These are phyloP conservation scores for Eira barbara DNA, from an alignment of 2,113 vertebrate species.

Conservation along the genomic window DNA sequence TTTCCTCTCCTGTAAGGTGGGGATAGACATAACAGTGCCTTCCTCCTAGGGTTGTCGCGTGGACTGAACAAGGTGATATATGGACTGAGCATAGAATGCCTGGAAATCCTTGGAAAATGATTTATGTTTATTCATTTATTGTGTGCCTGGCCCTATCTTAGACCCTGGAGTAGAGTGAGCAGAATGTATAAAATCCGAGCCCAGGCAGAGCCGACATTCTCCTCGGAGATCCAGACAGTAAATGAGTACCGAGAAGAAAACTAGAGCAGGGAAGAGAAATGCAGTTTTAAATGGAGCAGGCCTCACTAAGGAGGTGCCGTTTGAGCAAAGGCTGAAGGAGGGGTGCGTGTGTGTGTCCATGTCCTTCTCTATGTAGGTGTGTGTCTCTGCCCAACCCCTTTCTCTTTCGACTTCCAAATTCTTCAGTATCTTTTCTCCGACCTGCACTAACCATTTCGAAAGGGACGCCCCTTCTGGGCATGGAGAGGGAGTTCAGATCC, in stretches of 20 bases:
- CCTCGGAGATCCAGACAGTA: background rate
- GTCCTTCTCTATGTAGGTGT: background rate
- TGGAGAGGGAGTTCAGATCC: background rate
- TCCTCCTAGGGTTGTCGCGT: background rate
- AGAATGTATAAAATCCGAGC: background rate
- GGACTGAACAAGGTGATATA: no score
- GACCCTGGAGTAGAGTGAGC: background rate
- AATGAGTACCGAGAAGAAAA: background rate
- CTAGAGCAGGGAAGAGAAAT: background rate
- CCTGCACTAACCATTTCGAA: conserved; percentile 44
- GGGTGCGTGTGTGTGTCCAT: background rate
- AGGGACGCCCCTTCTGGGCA: background rate
- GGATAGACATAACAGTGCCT: background rate
- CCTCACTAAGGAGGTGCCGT: background rate
- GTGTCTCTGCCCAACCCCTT: background rate
- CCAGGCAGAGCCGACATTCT: background rate
- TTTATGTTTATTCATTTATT: background rate
- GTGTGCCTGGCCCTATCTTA: background rate
- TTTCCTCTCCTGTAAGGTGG: background rate
- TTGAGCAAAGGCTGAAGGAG: background rate
- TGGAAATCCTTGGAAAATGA: background rate
- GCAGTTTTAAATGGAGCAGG: background rate
- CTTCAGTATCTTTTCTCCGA: conserved; percentile 9
- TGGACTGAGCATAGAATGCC: background rate
- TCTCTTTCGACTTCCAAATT: background rate